phyloP scores from a whole-genome alignment of 2,888 invertebrate genomes.

The Meta bourneti region DNA sequence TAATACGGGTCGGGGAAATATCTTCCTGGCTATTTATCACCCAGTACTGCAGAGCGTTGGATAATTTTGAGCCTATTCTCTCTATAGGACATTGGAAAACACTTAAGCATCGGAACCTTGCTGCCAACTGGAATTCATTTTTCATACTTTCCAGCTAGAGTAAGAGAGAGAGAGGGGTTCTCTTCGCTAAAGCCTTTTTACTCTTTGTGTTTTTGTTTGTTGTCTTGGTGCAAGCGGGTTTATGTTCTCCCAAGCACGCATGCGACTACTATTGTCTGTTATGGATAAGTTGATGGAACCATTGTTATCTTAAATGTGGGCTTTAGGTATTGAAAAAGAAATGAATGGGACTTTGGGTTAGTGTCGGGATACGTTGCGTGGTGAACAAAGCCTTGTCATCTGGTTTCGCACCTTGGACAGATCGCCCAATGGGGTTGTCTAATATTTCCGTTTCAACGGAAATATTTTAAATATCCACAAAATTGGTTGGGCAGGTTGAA shows the following conservation, averaged over 20 bases:
- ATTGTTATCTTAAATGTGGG: no score
- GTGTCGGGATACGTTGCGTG: no score
- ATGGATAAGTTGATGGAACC: no score
- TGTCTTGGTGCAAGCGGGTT: constrained; percentile 4
- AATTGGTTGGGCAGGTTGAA: no score
- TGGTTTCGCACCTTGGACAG: no score
- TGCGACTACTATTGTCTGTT: no score
- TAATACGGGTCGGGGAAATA: constrained; percentile 58
- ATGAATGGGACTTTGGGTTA: no score
- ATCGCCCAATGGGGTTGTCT: no score
- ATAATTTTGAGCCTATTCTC: constrained; percentile 32
- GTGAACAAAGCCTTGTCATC: no score
- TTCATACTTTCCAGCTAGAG: constrained; percentile 33
- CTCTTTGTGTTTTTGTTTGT: neutral
- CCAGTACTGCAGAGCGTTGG: neutral
- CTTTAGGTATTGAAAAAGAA: no score
- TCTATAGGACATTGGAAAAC: constrained; percentile 69
- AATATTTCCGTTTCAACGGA: no score
- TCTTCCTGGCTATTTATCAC: constrained; percentile 57
- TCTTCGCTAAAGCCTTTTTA: constrained; percentile 25
- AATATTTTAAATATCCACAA: no score
- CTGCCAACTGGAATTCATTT: constrained; percentile 59
- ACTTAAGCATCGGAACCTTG: constrained; percentile 65
- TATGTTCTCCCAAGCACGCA: neutral
- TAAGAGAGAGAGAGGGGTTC: neutral